Evolutionary conservation across 2,113 vertebrate genomes (phyloP), one percentile per base, ranked within the genome.

Genomic region (Hassar affinis): DNA sequence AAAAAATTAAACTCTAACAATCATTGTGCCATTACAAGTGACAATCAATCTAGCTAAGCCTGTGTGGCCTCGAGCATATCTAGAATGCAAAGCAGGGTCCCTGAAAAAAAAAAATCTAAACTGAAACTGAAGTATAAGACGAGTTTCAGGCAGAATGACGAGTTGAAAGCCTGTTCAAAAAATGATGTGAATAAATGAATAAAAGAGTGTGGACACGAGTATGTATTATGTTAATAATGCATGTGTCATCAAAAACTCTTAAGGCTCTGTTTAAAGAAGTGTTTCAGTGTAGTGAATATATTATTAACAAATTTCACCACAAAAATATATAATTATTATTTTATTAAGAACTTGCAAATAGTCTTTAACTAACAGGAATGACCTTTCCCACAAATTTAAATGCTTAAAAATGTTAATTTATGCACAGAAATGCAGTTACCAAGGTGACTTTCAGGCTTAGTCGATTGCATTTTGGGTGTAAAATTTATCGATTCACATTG

Each of bases 221-320:
- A n/a, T 75, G 45, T 76, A 35, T 76, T 54, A 76, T 76, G 42
- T 33, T 76, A 27, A 51, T 75, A 75, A 76, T 45, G n/a, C 17
- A 33, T 77, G 74, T 52, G 47, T 35, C 18, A 56, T 27, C 22
- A 18, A 77, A 77, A 56, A 35, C 47, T 20, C n/a, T 4, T n/a
- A 72, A 74, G 71, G 45, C 1, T 17, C 7, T 30, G 47, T 52
- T 54, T 22, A 33, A 77, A 77, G 4, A 56, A 11, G 15, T 51
- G 12, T 0, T 51, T 27, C 7, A 30, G 0, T 30, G 47, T 11
- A 27, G 12, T 74, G 42, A 27, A 74, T 30, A 51, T 51, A 45
- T 51, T 11, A 75, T 33, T 33, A 54, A 52, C 15, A 54, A 54
- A 49, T 1, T 74, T 27, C 42, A 47, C 42, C 15, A 15, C 6